Conservation (phyloP, 2,797 vertebrate genomes). For the Atherinosoma microstoma region DNA sequence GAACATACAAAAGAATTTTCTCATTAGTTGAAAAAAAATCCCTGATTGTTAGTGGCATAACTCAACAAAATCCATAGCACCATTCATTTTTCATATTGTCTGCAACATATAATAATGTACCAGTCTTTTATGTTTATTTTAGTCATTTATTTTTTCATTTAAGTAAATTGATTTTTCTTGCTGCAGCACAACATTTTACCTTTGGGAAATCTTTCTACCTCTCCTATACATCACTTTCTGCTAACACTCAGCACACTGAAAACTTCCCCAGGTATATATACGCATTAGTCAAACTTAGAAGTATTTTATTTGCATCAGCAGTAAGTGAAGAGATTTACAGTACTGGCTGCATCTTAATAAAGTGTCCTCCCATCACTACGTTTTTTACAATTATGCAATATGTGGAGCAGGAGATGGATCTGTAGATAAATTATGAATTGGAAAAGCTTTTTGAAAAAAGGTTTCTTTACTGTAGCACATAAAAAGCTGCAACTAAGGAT, state of each 20-base stretch:
- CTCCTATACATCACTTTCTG: neutral
- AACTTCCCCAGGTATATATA: neutral
- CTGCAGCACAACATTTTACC: neutral
- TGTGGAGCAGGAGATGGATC: neutral
- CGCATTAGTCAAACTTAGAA: neutral
- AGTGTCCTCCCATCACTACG: neutral
- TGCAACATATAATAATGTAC: neutral
- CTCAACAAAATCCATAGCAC: neutral
- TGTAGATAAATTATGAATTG: neutral
- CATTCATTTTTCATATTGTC: neutral
- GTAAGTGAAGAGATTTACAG: neutral
- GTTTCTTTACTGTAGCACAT: neutral
- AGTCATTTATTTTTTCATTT: neutral
- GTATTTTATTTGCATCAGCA: neutral
- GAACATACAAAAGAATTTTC: neutral
- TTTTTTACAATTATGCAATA: neutral
- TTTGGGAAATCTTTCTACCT: neutral
- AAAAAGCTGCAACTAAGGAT: constrained; percentile 3
- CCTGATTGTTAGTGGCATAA: neutral
- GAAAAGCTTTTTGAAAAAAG: constrained; percentile 2
- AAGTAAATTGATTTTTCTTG: neutral
- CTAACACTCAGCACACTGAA: neutral
- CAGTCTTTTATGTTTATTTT: neutral
- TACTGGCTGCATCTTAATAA: neutral
- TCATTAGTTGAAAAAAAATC: neutral